Percentiles rank a stretch among this genome's conserved stretches.
Evolutionary conservation across 2,888 invertebrate species (phyloP).

Genomic region (Timema podura): DNA sequence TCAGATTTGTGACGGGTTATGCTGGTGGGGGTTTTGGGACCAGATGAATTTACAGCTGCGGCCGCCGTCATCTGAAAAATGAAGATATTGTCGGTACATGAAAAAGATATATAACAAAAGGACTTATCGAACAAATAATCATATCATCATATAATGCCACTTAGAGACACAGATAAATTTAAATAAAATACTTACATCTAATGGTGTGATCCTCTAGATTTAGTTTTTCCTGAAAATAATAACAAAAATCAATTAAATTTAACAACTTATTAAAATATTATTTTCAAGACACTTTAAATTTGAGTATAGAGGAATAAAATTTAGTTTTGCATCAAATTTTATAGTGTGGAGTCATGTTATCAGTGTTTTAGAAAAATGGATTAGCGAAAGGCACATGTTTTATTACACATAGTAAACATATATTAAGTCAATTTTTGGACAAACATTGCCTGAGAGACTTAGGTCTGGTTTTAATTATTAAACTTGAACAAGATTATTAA

Average conservation of each 20-base stretch:
- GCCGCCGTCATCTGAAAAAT: slow-evolving; percentile 39
- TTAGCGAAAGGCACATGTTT: neutral
- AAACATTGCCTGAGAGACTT: too few species aligned
- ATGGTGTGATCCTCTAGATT: slow-evolving; percentile 55
- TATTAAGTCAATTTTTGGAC: neutral
- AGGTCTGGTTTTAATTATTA: too few species aligned
- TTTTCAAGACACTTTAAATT: slow-evolving; percentile 4
- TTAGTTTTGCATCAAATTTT: neutral
- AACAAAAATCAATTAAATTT: slow-evolving; percentile 32
- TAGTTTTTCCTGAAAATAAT: slow-evolving; percentile 55
- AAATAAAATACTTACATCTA: slow-evolving; percentile 55
- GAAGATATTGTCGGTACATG: neutral
- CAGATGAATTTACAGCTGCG: slow-evolving; percentile 42
- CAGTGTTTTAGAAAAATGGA: neutral
- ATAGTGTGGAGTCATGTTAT: neutral
- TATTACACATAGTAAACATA: neutral
- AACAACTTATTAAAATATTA: too few species aligned
- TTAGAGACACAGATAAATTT: neutral
- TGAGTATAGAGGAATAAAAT: neutral
- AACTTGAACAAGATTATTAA: too few species aligned
- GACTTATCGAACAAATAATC: neutral
- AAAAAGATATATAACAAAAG: neutral
- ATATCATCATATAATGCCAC: neutral
- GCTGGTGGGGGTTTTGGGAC: slow-evolving; percentile 44
- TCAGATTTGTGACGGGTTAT: slow-evolving; percentile 55